phyloP scores from a whole-genome alignment of 2,888 invertebrate species.

The Lycocerus yunnanus region DNA sequence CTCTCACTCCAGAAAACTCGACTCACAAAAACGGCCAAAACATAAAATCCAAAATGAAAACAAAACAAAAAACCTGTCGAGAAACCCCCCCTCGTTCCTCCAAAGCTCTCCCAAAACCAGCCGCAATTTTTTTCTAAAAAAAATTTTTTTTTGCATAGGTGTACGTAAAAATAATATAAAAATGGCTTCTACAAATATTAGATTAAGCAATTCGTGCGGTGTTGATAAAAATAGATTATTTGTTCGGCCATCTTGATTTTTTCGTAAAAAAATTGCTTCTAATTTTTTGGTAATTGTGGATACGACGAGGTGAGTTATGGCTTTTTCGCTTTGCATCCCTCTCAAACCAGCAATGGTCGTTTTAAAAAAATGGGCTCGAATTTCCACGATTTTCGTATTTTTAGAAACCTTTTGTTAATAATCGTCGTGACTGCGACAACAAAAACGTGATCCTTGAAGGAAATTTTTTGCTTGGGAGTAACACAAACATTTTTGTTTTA shows the following conservation, averaged over 20 bases:
- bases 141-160: not conserved
- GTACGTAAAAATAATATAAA: conserved; percentile 20
- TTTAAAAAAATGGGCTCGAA: not conserved
- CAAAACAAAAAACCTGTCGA: not conserved
- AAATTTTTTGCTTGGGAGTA: not conserved
- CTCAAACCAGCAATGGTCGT: not conserved
- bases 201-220: conserved; percentile 34
- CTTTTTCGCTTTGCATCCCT: not conserved
- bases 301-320: not conserved
- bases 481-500: not conserved
- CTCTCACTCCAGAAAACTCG: not conserved
- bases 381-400: conserved; percentile 13
- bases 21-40: not conserved
- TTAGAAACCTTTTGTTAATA: conserved; percentile 30
- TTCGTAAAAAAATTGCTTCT: conserved; percentile 24
- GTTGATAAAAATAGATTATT: conserved; percentile 55
- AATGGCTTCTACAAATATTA: conserved; percentile 45
- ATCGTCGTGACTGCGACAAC: conserved; percentile 4
- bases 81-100: not conserved
- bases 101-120: not conserved
- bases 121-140: not conserved
- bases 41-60: not conserved
- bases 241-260: conserved; percentile 54
- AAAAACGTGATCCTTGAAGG: not conserved
- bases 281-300: conserved; percentile 4